phyloP scores from a whole-genome alignment of 1,140 invertebrate genomes.

The Camponotus pennsylvanicus region DNA sequence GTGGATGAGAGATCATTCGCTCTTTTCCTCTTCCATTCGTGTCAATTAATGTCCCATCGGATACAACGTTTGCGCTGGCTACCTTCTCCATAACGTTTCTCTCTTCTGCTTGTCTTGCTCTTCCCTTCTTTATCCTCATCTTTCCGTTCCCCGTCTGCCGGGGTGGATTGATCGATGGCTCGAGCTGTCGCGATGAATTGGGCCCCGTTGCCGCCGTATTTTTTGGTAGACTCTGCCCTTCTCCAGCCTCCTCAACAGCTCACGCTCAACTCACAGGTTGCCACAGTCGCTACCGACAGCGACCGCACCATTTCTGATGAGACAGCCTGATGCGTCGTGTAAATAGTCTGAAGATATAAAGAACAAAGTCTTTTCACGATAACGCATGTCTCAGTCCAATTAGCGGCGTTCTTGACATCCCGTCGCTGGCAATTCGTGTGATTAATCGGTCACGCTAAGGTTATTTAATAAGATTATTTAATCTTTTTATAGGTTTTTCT shows the following conservation, averaged over 20 bases:
- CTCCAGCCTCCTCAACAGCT: background rate
- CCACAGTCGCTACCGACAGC: conserved; percentile 8
- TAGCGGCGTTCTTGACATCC: background rate
- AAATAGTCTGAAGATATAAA: conserved; percentile 3
- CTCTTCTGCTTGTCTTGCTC: conserved; percentile 5
- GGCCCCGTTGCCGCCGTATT: conserved; percentile 77
- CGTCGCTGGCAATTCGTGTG: background rate
- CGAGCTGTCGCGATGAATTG: conserved; percentile 80
- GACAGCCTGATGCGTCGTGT: conserved; percentile 6
- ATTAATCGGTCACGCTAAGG: background rate
- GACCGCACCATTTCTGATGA: conserved; percentile 8
- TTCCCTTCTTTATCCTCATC: background rate
- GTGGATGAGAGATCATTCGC: conserved; percentile 30
- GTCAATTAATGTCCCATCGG: conserved; percentile 85
- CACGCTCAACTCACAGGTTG: conserved; percentile 35
- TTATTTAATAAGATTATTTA: no score
- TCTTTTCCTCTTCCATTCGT: conserved; percentile 70
- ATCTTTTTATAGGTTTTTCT: no score
- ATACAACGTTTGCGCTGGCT: conserved; percentile 70
- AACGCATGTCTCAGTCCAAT: background rate
- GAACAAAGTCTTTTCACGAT: conserved; percentile 4
- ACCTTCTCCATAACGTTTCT: conserved; percentile 64
- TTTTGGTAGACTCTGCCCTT: conserved; percentile 71
- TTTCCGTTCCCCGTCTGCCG: conserved; percentile 24
- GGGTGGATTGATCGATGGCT: conserved; percentile 81